phyloP scores from a whole-genome alignment of 1,140 invertebrate genomes.

The Cotesia vestalis region DNA sequence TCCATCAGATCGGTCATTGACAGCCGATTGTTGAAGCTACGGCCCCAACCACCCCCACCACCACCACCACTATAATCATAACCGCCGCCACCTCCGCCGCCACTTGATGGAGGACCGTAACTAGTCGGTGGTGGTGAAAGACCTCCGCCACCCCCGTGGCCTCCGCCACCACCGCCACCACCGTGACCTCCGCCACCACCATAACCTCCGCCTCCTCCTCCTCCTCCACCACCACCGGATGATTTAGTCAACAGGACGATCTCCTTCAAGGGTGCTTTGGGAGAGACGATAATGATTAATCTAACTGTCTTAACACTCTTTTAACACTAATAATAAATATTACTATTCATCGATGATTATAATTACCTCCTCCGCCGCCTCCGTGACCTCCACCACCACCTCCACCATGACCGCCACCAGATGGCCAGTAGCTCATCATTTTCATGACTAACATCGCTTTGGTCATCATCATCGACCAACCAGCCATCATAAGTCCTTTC shows the following conservation, averaged over 20 bases:
- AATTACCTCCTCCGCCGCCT: slow-evolving; percentile 46
- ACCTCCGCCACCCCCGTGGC: slow-evolving; percentile 32
- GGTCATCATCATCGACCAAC: slow-evolving; percentile 69
- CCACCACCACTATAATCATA: slow-evolving; percentile 47
- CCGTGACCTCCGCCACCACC: slow-evolving; percentile 32
- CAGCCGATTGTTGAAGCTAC: slow-evolving; percentile 53
- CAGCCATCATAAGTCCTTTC: slow-evolving; percentile 70
- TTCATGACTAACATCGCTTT: slow-evolving; percentile 70
- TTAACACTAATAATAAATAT: slow-evolving; percentile 36
- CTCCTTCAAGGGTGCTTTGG: slow-evolving; percentile 53
- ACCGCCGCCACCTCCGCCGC: slow-evolving; percentile 48
- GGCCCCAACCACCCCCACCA: slow-evolving; percentile 57
- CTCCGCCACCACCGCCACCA: slow-evolving; percentile 40
- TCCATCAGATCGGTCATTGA: slow-evolving; percentile 29
- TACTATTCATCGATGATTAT: slow-evolving; percentile 50
- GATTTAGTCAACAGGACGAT: slow-evolving; percentile 58
- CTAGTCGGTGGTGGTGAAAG: slow-evolving; percentile 40
- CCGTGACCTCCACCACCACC: slow-evolving; percentile 44
- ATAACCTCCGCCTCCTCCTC: slow-evolving; percentile 24
- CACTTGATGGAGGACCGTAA: slow-evolving; percentile 51
- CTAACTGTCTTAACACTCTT: slow-evolving; percentile 3
- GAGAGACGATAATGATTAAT: slow-evolving; percentile 22
- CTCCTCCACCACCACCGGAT: slow-evolving; percentile 43
- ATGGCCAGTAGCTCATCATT: slow-evolving; percentile 64
- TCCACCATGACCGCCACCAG: slow-evolving; percentile 52